Evolutionary conservation across 2,113 vertebrate species (phyloP), one percentile per base, ranked within the genome.

Genomic region (Sprattus sprattus): DNA sequence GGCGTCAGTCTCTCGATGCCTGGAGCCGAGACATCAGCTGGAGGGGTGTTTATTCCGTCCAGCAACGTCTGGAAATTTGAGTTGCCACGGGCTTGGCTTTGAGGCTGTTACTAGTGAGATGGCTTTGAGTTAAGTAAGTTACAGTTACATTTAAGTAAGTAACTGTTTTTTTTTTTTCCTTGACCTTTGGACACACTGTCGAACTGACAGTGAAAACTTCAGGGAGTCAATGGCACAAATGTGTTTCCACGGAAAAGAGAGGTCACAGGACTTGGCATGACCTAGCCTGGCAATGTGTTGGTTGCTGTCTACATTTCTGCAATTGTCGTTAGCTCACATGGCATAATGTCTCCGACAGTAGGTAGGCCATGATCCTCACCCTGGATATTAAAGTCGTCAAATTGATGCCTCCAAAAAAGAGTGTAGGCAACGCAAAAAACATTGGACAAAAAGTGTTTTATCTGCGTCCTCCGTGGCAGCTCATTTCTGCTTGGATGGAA

Each of bases 401-500:
- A 64, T 7, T 64, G 6, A 60, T 1, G 3, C 18, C 57, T 60
- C 4, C 6, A 25, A 64, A n/a, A n/a, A 9, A 0, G 22, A n/a
- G 22, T 64, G 57, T 8, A 64, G 57, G 57, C 22, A n/a, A 64
- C 4, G 3, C 4, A n/a, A 64, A n/a, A 64, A 22, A 64, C 20
- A 64, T 64, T n/a, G 20, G 20, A 8, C 9, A 25, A 6, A 64
- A 64, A 64, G 22, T 9, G n/a, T 67, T 25, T 67, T 28, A 67
- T 28, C 64, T 28, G 9, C 9, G 64, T 67, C 25, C 28, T 67
- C 64, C 64, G 11, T 28, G 22, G 64, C 64, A 67, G 64, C n/a
- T 67, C 13, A 67, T 67, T 67, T 67, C 64, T 67, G 64, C 64
- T 67, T 67, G 64, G 64, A 25, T 67, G n/a, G 54, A 60, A 67